phyloP scores from a whole-genome alignment of 1,140 invertebrate genomes.

The Hestina assimilis region DNA sequence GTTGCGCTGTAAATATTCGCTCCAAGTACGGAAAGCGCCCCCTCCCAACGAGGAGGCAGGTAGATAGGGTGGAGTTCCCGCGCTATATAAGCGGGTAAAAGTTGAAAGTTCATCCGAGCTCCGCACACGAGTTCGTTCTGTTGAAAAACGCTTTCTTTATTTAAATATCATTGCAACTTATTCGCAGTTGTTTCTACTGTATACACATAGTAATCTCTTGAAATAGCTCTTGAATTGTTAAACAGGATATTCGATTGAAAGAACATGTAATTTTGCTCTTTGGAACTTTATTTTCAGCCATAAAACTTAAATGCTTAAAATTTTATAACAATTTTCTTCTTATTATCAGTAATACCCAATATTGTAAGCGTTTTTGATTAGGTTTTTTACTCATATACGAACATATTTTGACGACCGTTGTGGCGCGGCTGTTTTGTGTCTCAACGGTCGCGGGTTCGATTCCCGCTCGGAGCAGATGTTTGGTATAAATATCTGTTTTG shows the following conservation, averaged over 20 bases:
- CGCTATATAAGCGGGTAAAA: constrained; percentile 66
- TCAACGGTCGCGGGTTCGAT: too few species aligned
- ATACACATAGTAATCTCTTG: constrained; percentile 62
- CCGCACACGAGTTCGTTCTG: constrained; percentile 63
- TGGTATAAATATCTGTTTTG: too few species aligned
- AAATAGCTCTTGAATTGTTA: constrained; percentile 28
- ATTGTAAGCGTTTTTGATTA: too few species aligned
- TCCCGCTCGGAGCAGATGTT: too few species aligned
- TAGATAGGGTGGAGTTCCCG: constrained; percentile 31
- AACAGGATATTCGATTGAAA: background rate
- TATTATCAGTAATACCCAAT: too few species aligned
- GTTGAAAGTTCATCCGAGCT: constrained; percentile 75
- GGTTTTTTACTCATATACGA: too few species aligned
- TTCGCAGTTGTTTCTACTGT: constrained; percentile 57
- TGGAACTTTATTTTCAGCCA: too few species aligned
- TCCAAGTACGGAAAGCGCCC: constrained; percentile 68
- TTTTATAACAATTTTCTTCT: too few species aligned
- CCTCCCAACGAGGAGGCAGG: constrained; percentile 32
- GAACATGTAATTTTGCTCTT: too few species aligned
- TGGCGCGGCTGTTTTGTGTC: too few species aligned
- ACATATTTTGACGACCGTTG: too few species aligned
- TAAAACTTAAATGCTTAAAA: background rate
- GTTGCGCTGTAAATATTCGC: constrained; percentile 76
- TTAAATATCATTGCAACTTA: constrained; percentile 73
- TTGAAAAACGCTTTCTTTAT: constrained; percentile 72